These are phyloP conservation scores for Periophthalmus magnuspinnatus DNA, from an alignment of 2,797 vertebrate species.

Conservation along the genomic window DNA sequence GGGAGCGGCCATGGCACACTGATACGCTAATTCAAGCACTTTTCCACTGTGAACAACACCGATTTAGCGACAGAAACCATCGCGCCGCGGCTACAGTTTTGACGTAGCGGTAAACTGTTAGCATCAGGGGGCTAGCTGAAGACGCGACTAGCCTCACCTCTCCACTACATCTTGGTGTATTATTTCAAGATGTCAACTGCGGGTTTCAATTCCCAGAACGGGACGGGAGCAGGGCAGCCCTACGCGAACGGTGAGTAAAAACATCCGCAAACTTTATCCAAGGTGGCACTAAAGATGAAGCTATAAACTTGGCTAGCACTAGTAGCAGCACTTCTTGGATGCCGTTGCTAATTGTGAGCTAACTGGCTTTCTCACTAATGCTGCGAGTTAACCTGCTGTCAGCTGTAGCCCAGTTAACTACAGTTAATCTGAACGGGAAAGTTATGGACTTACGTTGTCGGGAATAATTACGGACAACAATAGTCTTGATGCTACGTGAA, in stretches of 20 bases:
- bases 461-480: neutral
- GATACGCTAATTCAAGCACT: slow-evolving; percentile 36
- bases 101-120: slow-evolving; percentile 46
- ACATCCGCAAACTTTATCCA: neutral
- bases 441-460: slow-evolving; percentile 12
- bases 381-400: slow-evolving; percentile 30
- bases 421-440: slow-evolving; percentile 24
- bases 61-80: slow-evolving; percentile 19
- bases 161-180: slow-evolving; percentile 63
- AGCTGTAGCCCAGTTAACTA: slow-evolving; percentile 10
- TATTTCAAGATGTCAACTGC: slow-evolving; percentile 78
- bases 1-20: slow-evolving; percentile 63
- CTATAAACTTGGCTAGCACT: slow-evolving; percentile 17
- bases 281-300: slow-evolving; percentile 11
- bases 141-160: slow-evolving; percentile 60
- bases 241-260: slow-evolving; percentile 85
- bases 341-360: slow-evolving; percentile 35
- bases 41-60: slow-evolving; percentile 16
- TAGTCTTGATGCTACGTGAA: neutral
- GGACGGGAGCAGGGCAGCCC: slow-evolving; percentile 76
- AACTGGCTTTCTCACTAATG: slow-evolving; percentile 23
- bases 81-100: slow-evolving; percentile 38
- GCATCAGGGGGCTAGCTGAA: slow-evolving; percentile 47
- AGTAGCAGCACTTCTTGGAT: slow-evolving; percentile 14
- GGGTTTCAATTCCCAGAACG: slow-evolving; percentile 80